phyloP scores from a whole-genome alignment of 2,797 vertebrate species.

The Uromys caudimaculatus region DNA sequence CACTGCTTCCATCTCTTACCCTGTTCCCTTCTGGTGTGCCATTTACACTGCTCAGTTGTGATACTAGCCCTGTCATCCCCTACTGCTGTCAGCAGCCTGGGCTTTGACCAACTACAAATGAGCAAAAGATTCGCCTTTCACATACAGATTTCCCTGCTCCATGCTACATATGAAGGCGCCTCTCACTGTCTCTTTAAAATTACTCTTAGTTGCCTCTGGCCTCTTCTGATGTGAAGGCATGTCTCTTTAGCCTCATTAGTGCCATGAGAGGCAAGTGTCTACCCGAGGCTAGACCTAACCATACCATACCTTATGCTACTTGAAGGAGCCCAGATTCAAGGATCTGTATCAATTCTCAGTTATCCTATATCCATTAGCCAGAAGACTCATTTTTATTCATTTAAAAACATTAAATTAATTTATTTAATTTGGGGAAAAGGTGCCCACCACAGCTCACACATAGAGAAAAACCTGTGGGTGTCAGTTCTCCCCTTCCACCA shows the following conservation, averaged over 20 bases:
- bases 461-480: background rate
- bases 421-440: background rate
- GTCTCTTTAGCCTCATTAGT: background rate
- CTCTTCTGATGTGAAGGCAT: background rate
- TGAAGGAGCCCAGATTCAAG: rapidly evolving
- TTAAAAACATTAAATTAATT: background rate
- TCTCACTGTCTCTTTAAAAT: background rate
- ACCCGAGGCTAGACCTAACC: rapidly evolving
- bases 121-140: background rate
- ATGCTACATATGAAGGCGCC: rapidly evolving
- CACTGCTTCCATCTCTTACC: background rate
- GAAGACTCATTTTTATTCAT: background rate
- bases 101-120: background rate
- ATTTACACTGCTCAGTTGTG: too few species aligned
- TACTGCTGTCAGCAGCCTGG: rapidly evolving
- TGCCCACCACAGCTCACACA: background rate
- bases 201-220: background rate
- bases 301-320: rapidly evolving
- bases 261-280: rapidly evolving
- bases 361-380: rapidly evolving
- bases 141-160: background rate
- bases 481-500: background rate
- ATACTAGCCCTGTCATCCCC: background rate
- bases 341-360: rapidly evolving
- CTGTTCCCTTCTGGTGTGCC: background rate